A percentile compares a stretch with the other conserved stretches of the same genome.
These are phyloP conservation scores for Cotesia glomerata DNA, from an alignment of 1,140 invertebrate species.

Conservation along the genomic window DNA sequence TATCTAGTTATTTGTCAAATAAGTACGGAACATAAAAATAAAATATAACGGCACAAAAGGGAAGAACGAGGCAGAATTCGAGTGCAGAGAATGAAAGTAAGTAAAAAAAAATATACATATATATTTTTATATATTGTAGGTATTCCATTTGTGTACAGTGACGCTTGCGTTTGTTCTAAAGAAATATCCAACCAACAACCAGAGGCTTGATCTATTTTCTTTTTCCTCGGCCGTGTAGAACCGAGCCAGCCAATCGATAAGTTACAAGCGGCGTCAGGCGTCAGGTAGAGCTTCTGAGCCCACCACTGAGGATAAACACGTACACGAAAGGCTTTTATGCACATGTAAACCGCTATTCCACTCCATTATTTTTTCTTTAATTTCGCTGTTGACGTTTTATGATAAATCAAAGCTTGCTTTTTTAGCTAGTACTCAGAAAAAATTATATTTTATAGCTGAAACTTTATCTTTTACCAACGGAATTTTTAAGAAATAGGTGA, in stretches of 20 bases:
- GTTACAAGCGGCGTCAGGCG: slow-evolving; percentile 18
- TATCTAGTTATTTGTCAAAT: slow-evolving; percentile 8
- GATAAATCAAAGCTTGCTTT: too few species aligned
- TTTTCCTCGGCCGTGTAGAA: slow-evolving; percentile 9
- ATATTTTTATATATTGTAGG: slow-evolving; percentile 14
- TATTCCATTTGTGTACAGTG: slow-evolving; percentile 3
- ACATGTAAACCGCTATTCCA: not conserved
- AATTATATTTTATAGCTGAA: too few species aligned
- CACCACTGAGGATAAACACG: not conserved
- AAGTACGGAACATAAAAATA: not conserved
- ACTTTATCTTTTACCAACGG: too few species aligned
- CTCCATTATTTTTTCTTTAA: too few species aligned
- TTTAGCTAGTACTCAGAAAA: too few species aligned
- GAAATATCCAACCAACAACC: not conserved
- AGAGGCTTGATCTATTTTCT: slow-evolving; percentile 41
- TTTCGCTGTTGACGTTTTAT: not conserved
- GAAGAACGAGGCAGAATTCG: too few species aligned
- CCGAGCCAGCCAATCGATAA: slow-evolving; percentile 38
- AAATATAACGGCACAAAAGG: too few species aligned
- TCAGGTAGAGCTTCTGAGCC: not conserved
- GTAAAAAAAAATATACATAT: too few species aligned
- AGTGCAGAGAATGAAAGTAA: too few species aligned
- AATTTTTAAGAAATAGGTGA: too few species aligned
- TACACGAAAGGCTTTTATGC: slow-evolving; percentile 3
- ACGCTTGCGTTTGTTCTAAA: slow-evolving; percentile 7